phyloP scores from a whole-genome alignment of 2,797 vertebrate genomes.

The Nasua narica region DNA sequence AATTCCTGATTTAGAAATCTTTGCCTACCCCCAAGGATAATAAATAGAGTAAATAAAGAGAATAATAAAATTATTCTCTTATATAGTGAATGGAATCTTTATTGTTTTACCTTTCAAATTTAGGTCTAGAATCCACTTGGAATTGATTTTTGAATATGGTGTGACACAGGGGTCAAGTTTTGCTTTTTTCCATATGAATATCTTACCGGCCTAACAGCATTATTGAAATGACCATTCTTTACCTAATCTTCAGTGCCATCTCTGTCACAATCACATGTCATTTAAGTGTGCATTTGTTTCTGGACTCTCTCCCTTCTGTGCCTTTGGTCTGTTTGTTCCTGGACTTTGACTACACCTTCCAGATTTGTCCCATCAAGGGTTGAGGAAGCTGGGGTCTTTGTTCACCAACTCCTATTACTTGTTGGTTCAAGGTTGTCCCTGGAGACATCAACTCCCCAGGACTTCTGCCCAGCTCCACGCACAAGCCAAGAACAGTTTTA shows the following conservation, averaged over 20 bases:
- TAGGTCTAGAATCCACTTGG: not conserved
- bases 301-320: not conserved
- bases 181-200: not conserved
- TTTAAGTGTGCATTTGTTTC: not conserved
- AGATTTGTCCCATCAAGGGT: not conserved
- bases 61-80: not conserved
- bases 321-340: not conserved
- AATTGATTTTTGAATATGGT: not conserved
- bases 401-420: not conserved
- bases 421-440: not conserved
- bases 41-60: too few species aligned
- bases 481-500: not conserved
- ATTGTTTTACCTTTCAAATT: not conserved
- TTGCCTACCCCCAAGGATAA: not conserved
- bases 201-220: not conserved
- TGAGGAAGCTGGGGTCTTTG: not conserved
- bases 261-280: not conserved
- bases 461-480: not conserved
- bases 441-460: not conserved
- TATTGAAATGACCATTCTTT: not conserved
- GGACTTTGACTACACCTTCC: not conserved
- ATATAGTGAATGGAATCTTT: not conserved
- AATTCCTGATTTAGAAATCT: constrained; percentile 14
- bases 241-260: not conserved
- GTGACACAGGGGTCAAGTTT: not conserved